These are phyloP conservation scores for Eledona agricola DNA, from an alignment of 2,888 invertebrate genomes.

Conservation along the genomic window DNA sequence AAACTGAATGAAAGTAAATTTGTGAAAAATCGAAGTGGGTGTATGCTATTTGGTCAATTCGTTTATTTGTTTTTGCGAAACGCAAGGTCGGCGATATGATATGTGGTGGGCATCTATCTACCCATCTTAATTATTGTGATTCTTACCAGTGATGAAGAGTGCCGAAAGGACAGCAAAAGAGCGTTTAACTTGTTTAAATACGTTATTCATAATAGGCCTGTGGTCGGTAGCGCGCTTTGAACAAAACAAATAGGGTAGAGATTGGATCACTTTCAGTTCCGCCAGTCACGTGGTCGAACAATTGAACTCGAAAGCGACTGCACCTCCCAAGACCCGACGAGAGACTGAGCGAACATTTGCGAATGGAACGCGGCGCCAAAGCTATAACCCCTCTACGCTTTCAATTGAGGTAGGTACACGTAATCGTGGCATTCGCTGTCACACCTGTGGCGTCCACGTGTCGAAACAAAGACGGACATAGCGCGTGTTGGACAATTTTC, in stretches of 20 bases:
- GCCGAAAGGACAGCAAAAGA: conserved; percentile 51
- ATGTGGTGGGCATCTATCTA: too few relatives aligned
- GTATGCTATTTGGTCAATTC: too few relatives aligned
- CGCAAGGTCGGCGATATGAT: too few relatives aligned
- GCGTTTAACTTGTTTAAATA: conserved; percentile 51
- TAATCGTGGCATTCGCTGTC: conserved; percentile 5
- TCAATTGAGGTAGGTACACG: conserved; percentile 11
- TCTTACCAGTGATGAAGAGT: conserved; percentile 52
- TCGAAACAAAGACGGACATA: conserved; percentile 1
- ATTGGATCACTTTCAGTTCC: conserved; percentile 28
- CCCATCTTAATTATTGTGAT: conserved; percentile 2
- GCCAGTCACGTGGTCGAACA: conserved; percentile 44
- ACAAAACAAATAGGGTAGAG: conserved; percentile 23
- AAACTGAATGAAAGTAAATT: too few relatives aligned
- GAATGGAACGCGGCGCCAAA: conserved; percentile 29
- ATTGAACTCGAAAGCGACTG: conserved; percentile 37
- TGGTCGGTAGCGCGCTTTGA: conserved; percentile 14
- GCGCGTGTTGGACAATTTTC: neutral
- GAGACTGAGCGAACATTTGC: conserved; percentile 39
- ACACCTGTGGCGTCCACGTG: conserved; percentile 14
- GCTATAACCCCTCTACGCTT: conserved; percentile 17
- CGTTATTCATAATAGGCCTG: conserved; percentile 49
- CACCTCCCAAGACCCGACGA: conserved; percentile 37
- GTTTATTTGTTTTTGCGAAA: too few relatives aligned
- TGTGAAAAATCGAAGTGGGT: too few relatives aligned